phyloP scores from a whole-genome alignment of 2,113 vertebrate species.

The Corapipo altera region DNA sequence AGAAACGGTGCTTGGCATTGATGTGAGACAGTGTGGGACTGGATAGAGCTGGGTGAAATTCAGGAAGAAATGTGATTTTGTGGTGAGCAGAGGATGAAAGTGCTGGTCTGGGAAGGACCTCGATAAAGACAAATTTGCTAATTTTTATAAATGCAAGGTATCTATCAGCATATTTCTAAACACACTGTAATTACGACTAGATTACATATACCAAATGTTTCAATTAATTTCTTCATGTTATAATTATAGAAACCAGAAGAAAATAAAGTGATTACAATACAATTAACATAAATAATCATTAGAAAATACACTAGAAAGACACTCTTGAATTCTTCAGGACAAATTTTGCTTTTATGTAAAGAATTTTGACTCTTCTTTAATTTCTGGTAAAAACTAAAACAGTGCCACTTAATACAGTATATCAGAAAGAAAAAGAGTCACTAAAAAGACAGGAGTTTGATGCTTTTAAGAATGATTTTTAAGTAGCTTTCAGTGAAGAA shows the following conservation, averaged over 20 bases:
- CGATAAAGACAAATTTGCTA: neutral
- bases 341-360: neutral
- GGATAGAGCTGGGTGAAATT: neutral
- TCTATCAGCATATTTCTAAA: neutral
- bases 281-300: neutral
- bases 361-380: neutral
- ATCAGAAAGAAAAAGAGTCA: neutral
- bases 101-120: neutral
- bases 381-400: neutral
- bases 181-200: neutral
- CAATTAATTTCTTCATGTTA: neutral
- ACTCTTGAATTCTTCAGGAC: neutral
- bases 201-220: neutral
- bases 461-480: neutral
- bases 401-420: neutral
- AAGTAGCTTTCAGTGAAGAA: neutral
- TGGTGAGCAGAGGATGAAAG: neutral
- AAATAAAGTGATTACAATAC: neutral
- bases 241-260: constrained; percentile 19
- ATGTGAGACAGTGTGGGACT: neutral
- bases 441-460: neutral
- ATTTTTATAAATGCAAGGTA: neutral
- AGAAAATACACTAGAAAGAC: neutral
- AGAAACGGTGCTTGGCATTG: neutral
- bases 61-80: neutral